phyloP scores from a whole-genome alignment of 2,797 vertebrate genomes.

The Schizopygopsis malacanthus region DNA sequence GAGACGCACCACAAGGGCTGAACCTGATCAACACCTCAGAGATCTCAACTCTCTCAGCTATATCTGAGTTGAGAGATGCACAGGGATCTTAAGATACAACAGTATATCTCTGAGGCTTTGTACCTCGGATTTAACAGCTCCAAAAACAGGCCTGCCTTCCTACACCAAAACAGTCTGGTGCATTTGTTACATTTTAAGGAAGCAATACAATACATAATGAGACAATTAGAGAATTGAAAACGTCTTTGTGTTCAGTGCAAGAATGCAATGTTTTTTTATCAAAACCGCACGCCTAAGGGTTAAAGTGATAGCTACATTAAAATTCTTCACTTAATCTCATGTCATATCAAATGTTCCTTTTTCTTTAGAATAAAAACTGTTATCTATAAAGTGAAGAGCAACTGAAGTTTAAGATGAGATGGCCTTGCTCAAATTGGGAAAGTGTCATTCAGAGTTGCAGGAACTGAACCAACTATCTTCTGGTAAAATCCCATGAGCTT shows the following conservation, averaged over 20 bases:
- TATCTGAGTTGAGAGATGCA: slow-evolving; percentile 1
- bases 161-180: neutral
- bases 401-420: neutral
- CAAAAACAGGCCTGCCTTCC: neutral
- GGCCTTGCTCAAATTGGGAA: neutral
- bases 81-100: slow-evolving; percentile 8
- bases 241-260: neutral
- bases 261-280: neutral
- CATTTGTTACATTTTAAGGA: slow-evolving; percentile 14
- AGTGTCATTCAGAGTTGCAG: neutral
- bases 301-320: neutral
- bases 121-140: neutral
- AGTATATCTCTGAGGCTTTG: slow-evolving; percentile 12
- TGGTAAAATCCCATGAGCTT: neutral
- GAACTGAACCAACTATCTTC: neutral
- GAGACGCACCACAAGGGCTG: neutral
- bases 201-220: slow-evolving; percentile 18
- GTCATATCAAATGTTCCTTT: neutral
- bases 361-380: slow-evolving; percentile 1
- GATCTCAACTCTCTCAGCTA: slow-evolving; percentile 9
- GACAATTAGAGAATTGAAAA: slow-evolving; percentile 5
- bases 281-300: neutral
- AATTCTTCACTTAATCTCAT: neutral
- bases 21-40: slow-evolving; percentile 26
- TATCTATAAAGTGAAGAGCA: neutral